Percentiles rank a stretch among this genome's conserved stretches.
These are phyloP conservation scores for Egretta garzetta DNA, from an alignment of 2,113 vertebrate species.

Conservation along the genomic window DNA sequence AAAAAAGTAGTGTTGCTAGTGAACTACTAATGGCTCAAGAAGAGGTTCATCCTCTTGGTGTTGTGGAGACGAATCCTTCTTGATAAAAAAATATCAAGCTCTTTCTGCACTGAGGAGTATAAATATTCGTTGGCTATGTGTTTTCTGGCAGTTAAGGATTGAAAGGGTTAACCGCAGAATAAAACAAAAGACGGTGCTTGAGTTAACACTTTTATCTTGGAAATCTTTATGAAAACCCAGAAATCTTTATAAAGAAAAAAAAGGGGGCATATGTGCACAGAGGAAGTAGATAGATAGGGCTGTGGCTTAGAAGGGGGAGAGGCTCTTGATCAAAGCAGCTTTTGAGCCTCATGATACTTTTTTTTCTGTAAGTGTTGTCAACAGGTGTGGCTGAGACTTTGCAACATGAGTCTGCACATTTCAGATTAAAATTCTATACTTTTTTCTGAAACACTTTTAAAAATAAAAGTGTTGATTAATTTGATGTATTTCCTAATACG, in stretches of 20 bases:
- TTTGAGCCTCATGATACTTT: background rate
- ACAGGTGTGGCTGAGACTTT: background rate
- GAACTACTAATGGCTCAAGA: background rate
- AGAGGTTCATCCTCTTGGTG: background rate
- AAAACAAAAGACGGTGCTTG: background rate
- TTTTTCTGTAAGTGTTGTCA: background rate
- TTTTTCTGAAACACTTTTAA: background rate
- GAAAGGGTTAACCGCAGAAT: background rate
- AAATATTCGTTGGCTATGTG: background rate
- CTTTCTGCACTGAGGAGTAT: background rate
- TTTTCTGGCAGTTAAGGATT: background rate
- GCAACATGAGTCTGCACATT: background rate
- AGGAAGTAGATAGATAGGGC: background rate
- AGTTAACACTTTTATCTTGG: background rate
- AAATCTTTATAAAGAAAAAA: background rate
- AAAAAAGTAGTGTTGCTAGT: background rate
- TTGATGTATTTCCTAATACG: background rate
- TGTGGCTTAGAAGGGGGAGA: background rate
- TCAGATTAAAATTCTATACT: accelerated
- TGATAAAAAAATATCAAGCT: background rate
- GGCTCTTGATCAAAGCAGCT: background rate
- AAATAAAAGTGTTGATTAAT: background rate
- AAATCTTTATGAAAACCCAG: background rate
- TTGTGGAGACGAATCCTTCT: background rate
- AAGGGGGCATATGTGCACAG: background rate